Conservation (phyloP, 2,113 vertebrate species). For the Vidua macroura region DNA sequence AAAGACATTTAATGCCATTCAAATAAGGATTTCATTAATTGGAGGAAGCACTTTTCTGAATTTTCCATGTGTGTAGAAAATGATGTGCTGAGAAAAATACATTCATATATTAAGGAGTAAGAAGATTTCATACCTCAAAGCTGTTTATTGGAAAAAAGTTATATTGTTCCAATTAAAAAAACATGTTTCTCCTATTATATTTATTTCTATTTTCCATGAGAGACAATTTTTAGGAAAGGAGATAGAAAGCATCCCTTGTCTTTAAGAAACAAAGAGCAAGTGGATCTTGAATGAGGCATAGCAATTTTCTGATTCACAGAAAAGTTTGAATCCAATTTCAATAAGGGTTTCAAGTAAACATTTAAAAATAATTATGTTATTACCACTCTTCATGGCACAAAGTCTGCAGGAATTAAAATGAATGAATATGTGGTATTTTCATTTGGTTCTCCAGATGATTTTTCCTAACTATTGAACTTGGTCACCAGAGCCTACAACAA, state of each 20-base stretch:
- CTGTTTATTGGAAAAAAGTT: background rate
- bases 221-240: background rate
- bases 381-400: background rate
- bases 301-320: background rate
- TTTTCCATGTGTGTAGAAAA: background rate
- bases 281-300: background rate
- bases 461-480: background rate
- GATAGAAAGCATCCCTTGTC: background rate
- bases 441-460: background rate
- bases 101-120: background rate
- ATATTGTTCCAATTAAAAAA: background rate
- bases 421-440: background rate
- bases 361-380: background rate
- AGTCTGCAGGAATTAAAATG: background rate
- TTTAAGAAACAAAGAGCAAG: background rate
- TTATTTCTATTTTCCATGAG: background rate
- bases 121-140: background rate
- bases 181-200: background rate
- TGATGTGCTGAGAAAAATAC: background rate
- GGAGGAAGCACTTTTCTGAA: background rate
- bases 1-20: background rate
- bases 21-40: background rate
- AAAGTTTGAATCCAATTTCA: background rate
- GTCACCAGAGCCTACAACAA: background rate
- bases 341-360: background rate